Base-by-base conservation (phyloP, 2,888 invertebrate species). In the Caenorhabditis panamensis region DNA sequence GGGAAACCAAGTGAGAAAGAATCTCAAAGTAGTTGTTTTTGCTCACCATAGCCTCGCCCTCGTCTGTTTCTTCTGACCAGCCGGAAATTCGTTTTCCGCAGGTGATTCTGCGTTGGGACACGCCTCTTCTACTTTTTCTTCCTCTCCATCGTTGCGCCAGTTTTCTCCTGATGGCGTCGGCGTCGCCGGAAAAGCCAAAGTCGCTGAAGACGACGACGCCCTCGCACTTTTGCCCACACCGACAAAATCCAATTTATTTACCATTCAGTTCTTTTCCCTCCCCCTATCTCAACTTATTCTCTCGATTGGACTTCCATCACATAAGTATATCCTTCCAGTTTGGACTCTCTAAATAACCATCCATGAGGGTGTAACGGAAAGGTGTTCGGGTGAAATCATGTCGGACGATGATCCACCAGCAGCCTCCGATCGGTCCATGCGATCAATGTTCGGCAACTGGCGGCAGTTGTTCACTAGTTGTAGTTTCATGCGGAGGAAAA, bases 401-500 rank as follows among this genome's bases (percentile, higher is more conserved):
- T 31, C 79, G 56, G 62, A 51, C n/a, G 61, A 71, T 16, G 66
- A 53, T 20, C 62, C 49, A 41, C 31, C 54, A n/a, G 54, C 66
- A 41, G 36, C 71, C n/a, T 41, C 78, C 24, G 69, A 62, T 58
- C 71, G 75, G 22, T 81, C 83, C 16, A 64, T 86, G 66, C 76
- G 87, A 26, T 71, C 87, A 6, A 79, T 85, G 53, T 79, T 86
- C 11, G 82, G 80, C 22, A 83, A 87, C 36, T 87, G 85, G 85
- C 73, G 72, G 18, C 83, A 83, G 49, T 71, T 86, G 47, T 87
- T 87, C 71, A 83, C 78, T 61, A 84, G 85, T 59, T 85, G 86
- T 64, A 84, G 83, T 69, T 85, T 86, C 68, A 85, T 87, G 72
- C 79, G 83, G 47, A 18, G 87, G 26, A 86, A 85, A 62, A 84